These are phyloP conservation scores for Lemur catta DNA, from an alignment of 2,797 vertebrate genomes.

Conservation along the genomic window DNA sequence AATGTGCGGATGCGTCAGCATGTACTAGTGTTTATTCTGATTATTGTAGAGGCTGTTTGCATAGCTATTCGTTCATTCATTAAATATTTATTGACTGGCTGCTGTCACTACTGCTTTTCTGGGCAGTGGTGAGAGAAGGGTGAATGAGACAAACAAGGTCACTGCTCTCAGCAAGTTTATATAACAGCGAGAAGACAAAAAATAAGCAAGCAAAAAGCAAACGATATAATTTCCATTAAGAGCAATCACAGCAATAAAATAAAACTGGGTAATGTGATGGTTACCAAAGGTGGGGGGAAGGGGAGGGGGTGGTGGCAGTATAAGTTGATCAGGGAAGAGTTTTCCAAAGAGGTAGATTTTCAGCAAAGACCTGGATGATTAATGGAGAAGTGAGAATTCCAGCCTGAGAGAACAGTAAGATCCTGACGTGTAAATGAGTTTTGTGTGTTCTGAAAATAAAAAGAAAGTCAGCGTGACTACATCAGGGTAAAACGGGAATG, in stretches of 20 bases:
- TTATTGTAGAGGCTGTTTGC: not conserved
- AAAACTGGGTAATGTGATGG: not conserved
- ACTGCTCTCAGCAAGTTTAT: not conserved
- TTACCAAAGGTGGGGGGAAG: not conserved
- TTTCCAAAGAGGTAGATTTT: not conserved
- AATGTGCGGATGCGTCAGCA: not conserved
- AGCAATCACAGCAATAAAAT: not conserved
- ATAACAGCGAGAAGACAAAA: not conserved
- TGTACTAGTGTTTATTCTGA: not conserved
- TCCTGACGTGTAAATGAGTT: not conserved
- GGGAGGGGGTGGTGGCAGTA: not conserved
- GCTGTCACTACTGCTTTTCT: not conserved
- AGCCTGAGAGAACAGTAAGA: not conserved
- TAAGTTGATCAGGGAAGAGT: not conserved
- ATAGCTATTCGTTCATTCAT: not conserved
- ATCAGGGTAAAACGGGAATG: not conserved
- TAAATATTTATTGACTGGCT: not conserved
- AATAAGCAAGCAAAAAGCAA: not conserved
- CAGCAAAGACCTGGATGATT: not conserved
- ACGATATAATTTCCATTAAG: not conserved
- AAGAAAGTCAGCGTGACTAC: not conserved
- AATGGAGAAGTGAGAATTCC: not conserved
- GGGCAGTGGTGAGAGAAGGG: not conserved
- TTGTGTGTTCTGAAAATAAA: not conserved
- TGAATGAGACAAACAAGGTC: not conserved